A percentile compares a stretch with the other conserved stretches of the same genome.
These are phyloP conservation scores for zebrafish (Danio rerio) DNA, from an alignment of 2,113 vertebrate species.

Conservation along the genomic window GRCz12tu NC_133180.1:21360001-21360500, in stretches of 20 bases:
- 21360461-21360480: neutral
- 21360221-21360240: neutral
- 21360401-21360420: neutral
- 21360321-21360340: neutral
- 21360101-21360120: neutral
- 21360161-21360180: neutral
- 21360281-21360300: neutral
- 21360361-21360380: neutral
- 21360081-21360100: neutral
- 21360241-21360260: neutral
- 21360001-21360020: too few relatives aligned
- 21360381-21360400: neutral
- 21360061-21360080: constrained; percentile 16
- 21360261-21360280: neutral
- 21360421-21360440: neutral
- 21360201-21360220: neutral
- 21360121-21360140: neutral
- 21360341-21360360: neutral
- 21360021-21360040: neutral
- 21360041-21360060: neutral
- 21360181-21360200: neutral
- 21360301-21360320: neutral
- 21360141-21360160: neutral
- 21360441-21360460: neutral
- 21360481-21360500: neutral